Conservation (phyloP, 1,140 invertebrate genomes). For the Leptestheria dahalacensis region DNA sequence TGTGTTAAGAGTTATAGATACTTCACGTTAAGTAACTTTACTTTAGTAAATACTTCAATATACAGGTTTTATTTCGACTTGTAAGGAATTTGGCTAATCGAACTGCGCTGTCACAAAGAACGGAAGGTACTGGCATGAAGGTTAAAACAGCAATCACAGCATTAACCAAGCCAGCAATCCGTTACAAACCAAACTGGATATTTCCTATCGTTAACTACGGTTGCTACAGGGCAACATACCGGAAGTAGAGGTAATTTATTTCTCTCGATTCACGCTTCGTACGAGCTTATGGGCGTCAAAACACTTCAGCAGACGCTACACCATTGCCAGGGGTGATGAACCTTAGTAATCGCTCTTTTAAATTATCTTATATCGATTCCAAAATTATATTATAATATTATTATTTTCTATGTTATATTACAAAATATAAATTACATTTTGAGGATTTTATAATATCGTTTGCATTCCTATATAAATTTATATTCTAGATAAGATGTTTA, state of each 20-base stretch:
- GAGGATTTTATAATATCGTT: no score
- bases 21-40: no score
- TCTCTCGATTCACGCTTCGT: no score
- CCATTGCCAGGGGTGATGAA: neutral
- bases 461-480: no score
- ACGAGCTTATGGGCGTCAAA: neutral
- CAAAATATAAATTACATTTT: neutral
- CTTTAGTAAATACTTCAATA: no score
- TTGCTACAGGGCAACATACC: neutral
- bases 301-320: neutral
- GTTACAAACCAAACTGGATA: neutral
- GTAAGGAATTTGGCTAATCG: no score
- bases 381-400: neutral
- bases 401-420: neutral
- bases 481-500: no score
- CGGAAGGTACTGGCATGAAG: no score
- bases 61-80: no score
- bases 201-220: neutral
- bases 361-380: neutral
- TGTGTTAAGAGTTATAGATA: no score
- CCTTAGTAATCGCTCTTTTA: neutral
- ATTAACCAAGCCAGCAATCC: neutral
- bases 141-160: neutral
- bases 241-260: neutral
- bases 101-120: no score